phyloP scores from a whole-genome alignment of 2,797 vertebrate species.

The Chelmon rostratus region DNA sequence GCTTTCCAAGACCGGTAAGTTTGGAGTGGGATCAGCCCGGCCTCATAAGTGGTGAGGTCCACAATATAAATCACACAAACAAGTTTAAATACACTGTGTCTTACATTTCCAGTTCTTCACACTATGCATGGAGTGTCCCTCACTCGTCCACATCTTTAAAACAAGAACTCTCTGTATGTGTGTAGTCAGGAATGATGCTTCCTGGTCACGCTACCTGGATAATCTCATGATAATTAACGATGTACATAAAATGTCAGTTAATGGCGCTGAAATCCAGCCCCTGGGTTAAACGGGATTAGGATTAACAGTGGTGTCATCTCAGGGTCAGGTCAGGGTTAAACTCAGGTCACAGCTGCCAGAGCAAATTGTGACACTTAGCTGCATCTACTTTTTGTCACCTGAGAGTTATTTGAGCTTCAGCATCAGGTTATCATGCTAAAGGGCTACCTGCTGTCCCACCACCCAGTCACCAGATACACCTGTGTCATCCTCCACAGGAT shows the following conservation, averaged over 20 bases:
- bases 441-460: conserved; percentile 35
- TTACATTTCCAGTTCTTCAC: conserved; percentile 19
- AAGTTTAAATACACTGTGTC: not conserved
- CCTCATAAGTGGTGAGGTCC: not conserved
- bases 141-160: not conserved
- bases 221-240: conserved; percentile 8
- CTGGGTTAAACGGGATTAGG: conserved; percentile 23
- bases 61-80: not conserved
- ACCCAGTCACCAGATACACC: conserved; percentile 38
- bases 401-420: conserved; percentile 47
- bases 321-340: conserved; percentile 41
- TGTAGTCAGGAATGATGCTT: no score
- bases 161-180: not conserved
- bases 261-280: conserved; percentile 11
- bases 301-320: conserved; percentile 33
- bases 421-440: conserved; percentile 41
- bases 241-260: not conserved
- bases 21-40: not conserved
- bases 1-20: conserved; percentile 94
- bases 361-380: conserved; percentile 36
- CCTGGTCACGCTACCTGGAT: not conserved
- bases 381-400: conserved; percentile 41
- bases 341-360: conserved; percentile 37
- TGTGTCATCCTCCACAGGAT: conserved; percentile 18
- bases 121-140: not conserved